These are phyloP conservation scores for Loripinus fragilis DNA, from an alignment of 2,888 invertebrate species.

Conservation along the genomic window DNA sequence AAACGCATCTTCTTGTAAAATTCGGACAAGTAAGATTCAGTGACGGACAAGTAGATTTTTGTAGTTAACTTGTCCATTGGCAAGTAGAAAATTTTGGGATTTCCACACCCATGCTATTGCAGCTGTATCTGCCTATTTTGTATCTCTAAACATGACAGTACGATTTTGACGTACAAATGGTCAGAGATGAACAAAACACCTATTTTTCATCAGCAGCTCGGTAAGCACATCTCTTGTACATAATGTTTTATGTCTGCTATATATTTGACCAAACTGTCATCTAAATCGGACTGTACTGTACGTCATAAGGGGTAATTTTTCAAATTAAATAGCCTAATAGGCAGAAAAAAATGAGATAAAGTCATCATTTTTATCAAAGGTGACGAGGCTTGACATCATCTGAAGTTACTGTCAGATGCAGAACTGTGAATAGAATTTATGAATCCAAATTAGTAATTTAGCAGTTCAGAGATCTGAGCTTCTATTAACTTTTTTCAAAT, in stretches of 20 bases:
- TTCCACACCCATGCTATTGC: no score
- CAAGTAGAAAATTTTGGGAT: no score
- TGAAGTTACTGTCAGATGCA: background rate
- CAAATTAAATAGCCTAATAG: background rate
- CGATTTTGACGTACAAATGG: background rate
- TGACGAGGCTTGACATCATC: background rate
- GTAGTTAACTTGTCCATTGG: no score
- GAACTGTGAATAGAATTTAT: background rate
- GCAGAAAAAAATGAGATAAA: background rate
- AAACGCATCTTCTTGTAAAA: no score
- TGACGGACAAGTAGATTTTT: no score
- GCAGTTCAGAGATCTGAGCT: no score
- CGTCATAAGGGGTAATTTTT: background rate
- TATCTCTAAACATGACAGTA: no score
- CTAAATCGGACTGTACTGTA: background rate
- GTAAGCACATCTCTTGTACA: background rate
- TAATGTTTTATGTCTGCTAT: constrained; percentile 8
- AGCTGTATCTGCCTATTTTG: no score
- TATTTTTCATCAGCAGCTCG: background rate
- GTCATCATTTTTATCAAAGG: background rate
- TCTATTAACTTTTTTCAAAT: no score
- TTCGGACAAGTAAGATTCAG: no score
- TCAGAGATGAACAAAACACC: background rate
- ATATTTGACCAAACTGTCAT: constrained; percentile 5
- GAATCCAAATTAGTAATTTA: no score